Conservation (phyloP, 2,113 vertebrate species). For the Bubalus kerabau region DNA sequence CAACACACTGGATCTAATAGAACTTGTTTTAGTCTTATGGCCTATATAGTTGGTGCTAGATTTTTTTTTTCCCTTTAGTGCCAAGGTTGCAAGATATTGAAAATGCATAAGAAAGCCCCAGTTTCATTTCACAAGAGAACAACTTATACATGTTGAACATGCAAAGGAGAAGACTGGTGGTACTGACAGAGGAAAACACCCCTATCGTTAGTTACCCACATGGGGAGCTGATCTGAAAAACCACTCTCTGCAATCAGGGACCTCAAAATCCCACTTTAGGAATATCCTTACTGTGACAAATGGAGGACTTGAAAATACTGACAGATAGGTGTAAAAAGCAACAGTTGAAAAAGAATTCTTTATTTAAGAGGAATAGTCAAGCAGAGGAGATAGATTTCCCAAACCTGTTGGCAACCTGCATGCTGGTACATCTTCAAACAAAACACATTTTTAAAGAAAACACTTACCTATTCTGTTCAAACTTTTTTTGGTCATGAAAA, state of each 20-base stretch:
- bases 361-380: neutral
- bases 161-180: neutral
- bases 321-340: neutral
- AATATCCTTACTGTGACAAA: neutral
- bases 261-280: neutral
- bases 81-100: neutral
- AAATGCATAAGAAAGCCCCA: neutral
- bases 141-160: accelerated
- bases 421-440: neutral
- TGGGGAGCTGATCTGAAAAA: neutral
- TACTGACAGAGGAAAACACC: neutral
- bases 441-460: constrained; percentile 9
- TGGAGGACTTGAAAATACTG: neutral
- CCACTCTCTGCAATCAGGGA: neutral
- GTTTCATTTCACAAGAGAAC: neutral
- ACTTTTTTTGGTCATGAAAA: neutral
- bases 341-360: neutral
- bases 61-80: neutral
- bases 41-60: neutral
- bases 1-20: neutral
- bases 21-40: neutral
- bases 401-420: neutral
- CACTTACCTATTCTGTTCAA: neutral
- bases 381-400: neutral
- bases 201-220: accelerated